Evolutionary conservation across 2,113 vertebrate species (phyloP).

Genomic region (Eurypyga helias): DNA sequence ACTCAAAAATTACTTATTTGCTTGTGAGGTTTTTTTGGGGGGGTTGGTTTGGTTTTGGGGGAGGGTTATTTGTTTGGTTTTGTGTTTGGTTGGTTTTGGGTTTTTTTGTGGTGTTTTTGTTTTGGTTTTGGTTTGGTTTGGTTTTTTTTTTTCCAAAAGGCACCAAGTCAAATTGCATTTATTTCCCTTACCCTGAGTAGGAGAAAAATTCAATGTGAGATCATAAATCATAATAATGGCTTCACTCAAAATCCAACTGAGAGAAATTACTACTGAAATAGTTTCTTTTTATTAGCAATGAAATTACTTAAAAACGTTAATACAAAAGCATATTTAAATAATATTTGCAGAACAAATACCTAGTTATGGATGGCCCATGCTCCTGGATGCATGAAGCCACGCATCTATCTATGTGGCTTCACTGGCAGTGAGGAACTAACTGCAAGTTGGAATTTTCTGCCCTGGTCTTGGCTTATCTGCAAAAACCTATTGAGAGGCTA

Average conservation of each 20-base stretch:
- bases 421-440: neutral
- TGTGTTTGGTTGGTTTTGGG: no score
- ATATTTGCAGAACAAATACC: neutral
- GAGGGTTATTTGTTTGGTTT: no score
- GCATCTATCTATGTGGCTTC: fast-evolving
- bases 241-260: neutral
- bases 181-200: neutral
- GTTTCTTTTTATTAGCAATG: neutral
- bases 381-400: neutral
- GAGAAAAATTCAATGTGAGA: neutral
- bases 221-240: neutral
- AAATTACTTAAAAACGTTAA: neutral
- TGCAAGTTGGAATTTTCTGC: neutral
- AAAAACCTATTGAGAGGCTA: neutral
- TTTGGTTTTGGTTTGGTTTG: no score
- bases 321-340: neutral
- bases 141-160: neutral
- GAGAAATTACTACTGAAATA: neutral
- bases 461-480: neutral
- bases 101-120: no score
- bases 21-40: fast-evolving
- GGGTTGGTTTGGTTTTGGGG: no score
- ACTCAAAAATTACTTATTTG: neutral
- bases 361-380: neutral
- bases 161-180: neutral